Evolutionary conservation across 2,113 vertebrate species (phyloP), one percentile per base, ranked within the genome.

Genomic region (Oreochromis aureus): DNA sequence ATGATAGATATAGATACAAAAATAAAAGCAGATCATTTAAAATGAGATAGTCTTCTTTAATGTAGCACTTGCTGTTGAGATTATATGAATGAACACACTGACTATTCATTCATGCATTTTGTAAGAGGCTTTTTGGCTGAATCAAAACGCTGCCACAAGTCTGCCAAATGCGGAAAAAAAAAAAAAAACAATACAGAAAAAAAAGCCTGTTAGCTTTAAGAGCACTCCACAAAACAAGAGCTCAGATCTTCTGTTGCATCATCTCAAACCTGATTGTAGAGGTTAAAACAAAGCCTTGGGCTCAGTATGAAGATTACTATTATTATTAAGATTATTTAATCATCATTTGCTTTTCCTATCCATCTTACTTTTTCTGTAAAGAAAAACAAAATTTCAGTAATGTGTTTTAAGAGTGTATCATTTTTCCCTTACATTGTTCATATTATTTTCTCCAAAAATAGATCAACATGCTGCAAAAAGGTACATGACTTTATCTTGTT

Each of bases 81-180:
- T 56, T 80, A 56, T 89, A 85, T 91, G 89, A 94, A 94, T 93
- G 82, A 89, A 87, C 86, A 34, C 48, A 79, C 85, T 88, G 89
- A 91, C 89, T 91, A 93, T 95, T 94, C 92, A 95, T 91, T 86
- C 81, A 82, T 51, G 18, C 27, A 34, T 83, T 92, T 89, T 36
- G 44, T 88, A 91, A 92, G 88, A 91, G 86, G 92, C 86, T 87
- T 88, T 89, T 90, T 91, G 91, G 91, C 92, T 89, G 71, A 92
- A 94, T 92, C 90, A 89, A 94, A 91, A 87, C 30, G 11, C 58
- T 80, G 54, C 84, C 83, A 88, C 81, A 87, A 91, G 93, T 87
- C 92, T 94, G 89, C 89, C 90, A 95, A 88, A 88, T 58, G 82
- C 92, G 86, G 4, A 10, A 39, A 36, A 66, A 66, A 86, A 85